Base-by-base conservation (phyloP, 1,140 invertebrate genomes). In the Cydia splendana region DNA sequence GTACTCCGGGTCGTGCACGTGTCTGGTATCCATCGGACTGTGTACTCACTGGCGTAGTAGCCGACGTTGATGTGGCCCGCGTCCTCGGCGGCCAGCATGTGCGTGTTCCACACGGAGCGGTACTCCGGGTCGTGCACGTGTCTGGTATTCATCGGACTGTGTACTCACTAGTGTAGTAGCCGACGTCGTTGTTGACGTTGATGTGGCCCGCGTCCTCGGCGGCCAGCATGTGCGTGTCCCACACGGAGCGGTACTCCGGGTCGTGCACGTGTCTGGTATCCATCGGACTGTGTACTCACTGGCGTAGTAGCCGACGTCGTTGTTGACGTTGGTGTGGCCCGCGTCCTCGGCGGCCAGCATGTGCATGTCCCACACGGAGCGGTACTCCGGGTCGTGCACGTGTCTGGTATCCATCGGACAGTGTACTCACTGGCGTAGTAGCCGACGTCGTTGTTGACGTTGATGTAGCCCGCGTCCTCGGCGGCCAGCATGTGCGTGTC, bases 261-360 rank as follows among this genome's bases (percentile, higher is more conserved):
- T 15, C 12, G 30, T 53, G 15, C 48, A 4, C 15, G 13, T n/a
- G 48, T 53, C 48, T 13, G 48, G 48, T 53, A 53, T 10, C 10
- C 48, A 53, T 10, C 95, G 30, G 3, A 30, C 30, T 2, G 30
- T 30, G 30, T 30, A 30, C 30, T 30, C 30, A 30, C 30, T 30
- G 78, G 97, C 95, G 94, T 98, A 98, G 91, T 98, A 98, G 77
- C 97, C 96, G 79, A 98, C 95, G 90, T 98, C 97, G 88, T 97
- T 98, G 87, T 97, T 97, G 80, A 98, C 95, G 90, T 98, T 97
- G 88, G 97, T 98, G 87, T 97, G 74, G 97, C 97, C 48, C 82
- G 98, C 97, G 84, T 97, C 96, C 82, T 95, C 95, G 42, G 96
- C 95, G 78, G 96, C 95, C 15, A 97, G 92, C 96, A 97, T 53